Evolutionary conservation across 1,140 invertebrate genomes (phyloP).

Genomic region (Bombus sylvicola): DNA sequence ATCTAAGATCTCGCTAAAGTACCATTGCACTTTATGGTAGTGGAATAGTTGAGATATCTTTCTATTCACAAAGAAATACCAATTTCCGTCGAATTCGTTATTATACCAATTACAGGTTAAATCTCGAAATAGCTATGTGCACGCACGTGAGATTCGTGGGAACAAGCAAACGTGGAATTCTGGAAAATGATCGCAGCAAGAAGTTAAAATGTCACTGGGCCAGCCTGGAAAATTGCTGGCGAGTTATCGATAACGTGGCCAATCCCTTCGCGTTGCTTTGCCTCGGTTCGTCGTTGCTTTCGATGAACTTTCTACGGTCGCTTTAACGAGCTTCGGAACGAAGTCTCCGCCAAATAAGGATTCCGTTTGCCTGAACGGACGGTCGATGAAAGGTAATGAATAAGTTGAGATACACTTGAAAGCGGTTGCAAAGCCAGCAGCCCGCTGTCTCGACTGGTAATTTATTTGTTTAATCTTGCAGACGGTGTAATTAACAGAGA

Average conservation of each 20-base stretch:
- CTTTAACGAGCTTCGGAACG: conserved; percentile 45
- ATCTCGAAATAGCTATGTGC: not conserved
- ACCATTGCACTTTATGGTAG: too few species aligned
- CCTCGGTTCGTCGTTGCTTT: not conserved
- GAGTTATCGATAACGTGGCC: conserved; percentile 19
- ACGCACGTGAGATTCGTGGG: not conserved
- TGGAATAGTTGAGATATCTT: not conserved
- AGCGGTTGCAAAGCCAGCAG: not conserved
- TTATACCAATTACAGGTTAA: not conserved
- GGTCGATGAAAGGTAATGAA: conserved; percentile 37
- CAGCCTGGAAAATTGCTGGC: not conserved
- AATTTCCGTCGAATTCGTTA: not conserved
- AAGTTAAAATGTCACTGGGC: not conserved
- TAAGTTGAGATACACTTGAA: conserved; percentile 24
- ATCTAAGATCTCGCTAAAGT: too few species aligned
- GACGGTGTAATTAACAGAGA: not conserved
- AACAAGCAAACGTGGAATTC: not conserved
- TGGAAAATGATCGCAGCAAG: not conserved
- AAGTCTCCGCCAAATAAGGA: conserved; percentile 47
- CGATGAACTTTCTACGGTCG: conserved; percentile 41
- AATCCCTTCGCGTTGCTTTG: not conserved
- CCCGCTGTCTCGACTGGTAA: not conserved
- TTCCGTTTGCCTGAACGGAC: conserved; percentile 4
- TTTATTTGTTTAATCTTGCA: not conserved
- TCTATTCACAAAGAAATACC: not conserved